Conservation (phyloP, 2,797 vertebrate species). For the Alexandromys oeconomus region DNA sequence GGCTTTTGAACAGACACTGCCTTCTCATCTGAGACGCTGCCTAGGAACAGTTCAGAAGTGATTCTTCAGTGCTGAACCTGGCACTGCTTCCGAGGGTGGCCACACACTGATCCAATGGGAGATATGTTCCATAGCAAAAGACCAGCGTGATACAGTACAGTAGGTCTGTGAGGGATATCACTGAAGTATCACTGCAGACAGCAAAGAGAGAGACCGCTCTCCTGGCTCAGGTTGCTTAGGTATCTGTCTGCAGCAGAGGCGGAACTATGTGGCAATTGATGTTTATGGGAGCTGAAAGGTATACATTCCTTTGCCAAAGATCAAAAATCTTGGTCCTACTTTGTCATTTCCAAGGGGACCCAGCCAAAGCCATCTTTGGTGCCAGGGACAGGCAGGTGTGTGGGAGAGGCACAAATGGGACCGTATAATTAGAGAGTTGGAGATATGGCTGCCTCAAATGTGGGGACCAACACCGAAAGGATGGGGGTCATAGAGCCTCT, state of each 20-base stretch:
- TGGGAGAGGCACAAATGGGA: background rate
- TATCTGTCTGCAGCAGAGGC: constrained; percentile 62
- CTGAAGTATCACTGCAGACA: constrained; percentile 33
- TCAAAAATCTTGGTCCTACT: background rate
- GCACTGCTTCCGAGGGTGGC: constrained; percentile 51
- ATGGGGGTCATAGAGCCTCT: background rate
- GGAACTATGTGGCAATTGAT: background rate
- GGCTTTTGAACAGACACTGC: constrained; percentile 64
- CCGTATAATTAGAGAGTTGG: background rate
- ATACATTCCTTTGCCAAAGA: background rate
- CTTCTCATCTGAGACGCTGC: constrained; percentile 68
- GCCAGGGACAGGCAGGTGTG: background rate
- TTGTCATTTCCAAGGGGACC: background rate
- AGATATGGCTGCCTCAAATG: background rate
- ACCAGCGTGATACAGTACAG: constrained; percentile 41
- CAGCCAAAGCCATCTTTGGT: background rate
- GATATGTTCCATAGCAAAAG: background rate
- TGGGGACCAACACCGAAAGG: background rate
- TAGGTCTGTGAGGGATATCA: constrained; percentile 66
- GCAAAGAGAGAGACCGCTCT: background rate
- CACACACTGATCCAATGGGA: constrained; percentile 1
- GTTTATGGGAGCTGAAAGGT: background rate
- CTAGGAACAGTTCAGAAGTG: constrained; percentile 68
- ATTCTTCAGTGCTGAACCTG: background rate
- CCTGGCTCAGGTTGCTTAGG: constrained; percentile 23